Evolutionary conservation across 2,888 invertebrate species (phyloP).

Genomic region (Conomelus anceps): DNA sequence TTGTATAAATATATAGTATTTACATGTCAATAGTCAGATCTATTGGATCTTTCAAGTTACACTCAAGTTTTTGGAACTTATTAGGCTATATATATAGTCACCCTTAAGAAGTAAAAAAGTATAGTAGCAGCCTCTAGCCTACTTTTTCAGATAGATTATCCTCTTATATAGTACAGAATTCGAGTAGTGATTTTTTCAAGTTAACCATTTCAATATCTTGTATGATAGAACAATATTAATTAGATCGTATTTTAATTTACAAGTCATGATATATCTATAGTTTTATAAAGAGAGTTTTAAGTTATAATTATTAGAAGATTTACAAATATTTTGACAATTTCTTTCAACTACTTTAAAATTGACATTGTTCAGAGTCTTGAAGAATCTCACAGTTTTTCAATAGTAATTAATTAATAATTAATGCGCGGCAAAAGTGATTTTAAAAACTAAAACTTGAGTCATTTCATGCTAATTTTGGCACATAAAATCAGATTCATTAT

Average conservation of each 20-base stretch:
- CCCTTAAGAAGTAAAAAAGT: not conserved
- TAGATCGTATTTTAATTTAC: not conserved
- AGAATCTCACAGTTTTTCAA: not conserved
- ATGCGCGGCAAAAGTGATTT: not conserved
- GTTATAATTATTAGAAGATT: not conserved
- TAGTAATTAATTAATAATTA: too few relatives aligned
- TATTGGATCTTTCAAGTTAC: not conserved
- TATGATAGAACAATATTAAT: not conserved
- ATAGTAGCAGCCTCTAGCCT: not conserved
- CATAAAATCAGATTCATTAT: not conserved
- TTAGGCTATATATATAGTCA: not conserved
- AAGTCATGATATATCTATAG: not conserved
- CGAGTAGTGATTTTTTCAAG: not conserved
- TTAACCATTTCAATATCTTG: not conserved
- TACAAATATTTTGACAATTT: not conserved
- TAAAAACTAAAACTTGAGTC: not conserved
- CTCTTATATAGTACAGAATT: not conserved
- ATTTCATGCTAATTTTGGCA: not conserved
- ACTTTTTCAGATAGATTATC: not conserved
- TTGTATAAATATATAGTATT: not conserved
- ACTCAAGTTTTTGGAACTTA: not conserved
- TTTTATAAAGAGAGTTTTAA: not conserved
- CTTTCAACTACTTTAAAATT: constrained; percentile 7
- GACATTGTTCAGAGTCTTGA: constrained; percentile 11
- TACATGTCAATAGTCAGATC: not conserved